A percentile compares a stretch with the other conserved stretches of the same genome.
These are phyloP conservation scores for Etheostoma perlongum DNA, from an alignment of 2,797 vertebrate genomes.

Conservation along the genomic window DNA sequence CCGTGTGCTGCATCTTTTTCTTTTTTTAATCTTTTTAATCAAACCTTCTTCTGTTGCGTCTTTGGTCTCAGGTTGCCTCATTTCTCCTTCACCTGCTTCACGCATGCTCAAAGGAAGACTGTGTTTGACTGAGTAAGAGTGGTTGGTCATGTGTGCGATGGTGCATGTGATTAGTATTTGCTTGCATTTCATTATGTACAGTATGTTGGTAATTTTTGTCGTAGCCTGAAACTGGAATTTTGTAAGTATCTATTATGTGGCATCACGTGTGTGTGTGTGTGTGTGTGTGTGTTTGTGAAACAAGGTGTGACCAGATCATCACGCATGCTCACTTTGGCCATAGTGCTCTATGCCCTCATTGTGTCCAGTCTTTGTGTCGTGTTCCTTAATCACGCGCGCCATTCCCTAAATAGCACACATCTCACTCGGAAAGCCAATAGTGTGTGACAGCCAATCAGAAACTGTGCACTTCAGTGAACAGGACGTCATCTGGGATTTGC, in stretches of 20 bases:
- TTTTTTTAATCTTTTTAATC: neutral
- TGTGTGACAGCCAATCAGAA: conserved; percentile 74
- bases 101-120: conserved; percentile 16
- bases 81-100: conserved; percentile 4
- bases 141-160: conserved; percentile 9
- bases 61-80: conserved; percentile 17
- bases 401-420: conserved; percentile 56
- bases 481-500: conserved; percentile 55
- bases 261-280: conserved; percentile 1
- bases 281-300: neutral
- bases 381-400: conserved; percentile 34
- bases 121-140: conserved; percentile 18
- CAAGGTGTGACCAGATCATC: conserved; percentile 20
- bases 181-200: conserved; percentile 27
- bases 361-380: conserved; percentile 46
- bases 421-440: conserved; percentile 44
- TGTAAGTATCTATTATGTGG: conserved; percentile 51
- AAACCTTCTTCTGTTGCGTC: conserved; percentile 5
- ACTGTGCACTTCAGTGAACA: conserved; percentile 56
- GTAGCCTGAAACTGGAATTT: conserved; percentile 41
- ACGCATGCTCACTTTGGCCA: conserved; percentile 27
- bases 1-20: conserved; percentile 27
- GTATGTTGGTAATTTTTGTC: conserved; percentile 29
- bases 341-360: conserved; percentile 38
- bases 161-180: conserved; percentile 19